Evolutionary conservation across 2,797 vertebrate genomes (phyloP).

Genomic region (Mormyrops attenuatus): DNA sequence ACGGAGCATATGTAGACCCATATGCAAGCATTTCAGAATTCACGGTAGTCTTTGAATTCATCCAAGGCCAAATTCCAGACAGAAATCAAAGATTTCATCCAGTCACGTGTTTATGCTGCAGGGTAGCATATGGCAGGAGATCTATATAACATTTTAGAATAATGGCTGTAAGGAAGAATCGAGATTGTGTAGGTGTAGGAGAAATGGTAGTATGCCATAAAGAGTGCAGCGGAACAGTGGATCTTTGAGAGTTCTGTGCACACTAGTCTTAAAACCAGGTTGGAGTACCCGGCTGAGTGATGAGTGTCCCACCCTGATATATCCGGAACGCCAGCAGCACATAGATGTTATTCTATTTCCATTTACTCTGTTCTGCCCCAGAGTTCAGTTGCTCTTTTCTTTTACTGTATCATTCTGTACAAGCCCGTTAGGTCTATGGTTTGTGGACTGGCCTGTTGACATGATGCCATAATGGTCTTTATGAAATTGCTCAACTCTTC

Average conservation of each 20-base stretch:
- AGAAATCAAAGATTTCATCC: background rate
- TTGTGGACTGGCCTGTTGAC: background rate
- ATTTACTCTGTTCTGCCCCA: background rate
- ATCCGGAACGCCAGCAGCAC: slow-evolving; percentile 42
- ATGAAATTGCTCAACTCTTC: background rate
- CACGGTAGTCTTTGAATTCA: background rate
- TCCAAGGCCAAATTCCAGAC: background rate
- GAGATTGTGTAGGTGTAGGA: background rate
- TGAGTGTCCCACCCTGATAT: slow-evolving; percentile 57
- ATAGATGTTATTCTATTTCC: background rate
- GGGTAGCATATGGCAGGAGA: background rate
- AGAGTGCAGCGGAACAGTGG: background rate
- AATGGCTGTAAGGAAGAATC: background rate
- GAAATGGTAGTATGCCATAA: background rate
- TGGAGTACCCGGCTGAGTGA: slow-evolving; percentile 42
- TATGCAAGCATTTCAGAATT: background rate
- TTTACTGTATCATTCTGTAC: background rate
- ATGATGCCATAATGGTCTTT: background rate
- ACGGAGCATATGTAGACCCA: background rate
- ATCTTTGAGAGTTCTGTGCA: background rate
- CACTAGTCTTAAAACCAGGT: background rate
- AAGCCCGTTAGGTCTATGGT: background rate
- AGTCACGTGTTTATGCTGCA: background rate
- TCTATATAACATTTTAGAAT: background rate
- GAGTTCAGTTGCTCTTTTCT: background rate